phyloP scores from a whole-genome alignment of 2,888 invertebrate genomes.

The Heliconius cydno region DNA sequence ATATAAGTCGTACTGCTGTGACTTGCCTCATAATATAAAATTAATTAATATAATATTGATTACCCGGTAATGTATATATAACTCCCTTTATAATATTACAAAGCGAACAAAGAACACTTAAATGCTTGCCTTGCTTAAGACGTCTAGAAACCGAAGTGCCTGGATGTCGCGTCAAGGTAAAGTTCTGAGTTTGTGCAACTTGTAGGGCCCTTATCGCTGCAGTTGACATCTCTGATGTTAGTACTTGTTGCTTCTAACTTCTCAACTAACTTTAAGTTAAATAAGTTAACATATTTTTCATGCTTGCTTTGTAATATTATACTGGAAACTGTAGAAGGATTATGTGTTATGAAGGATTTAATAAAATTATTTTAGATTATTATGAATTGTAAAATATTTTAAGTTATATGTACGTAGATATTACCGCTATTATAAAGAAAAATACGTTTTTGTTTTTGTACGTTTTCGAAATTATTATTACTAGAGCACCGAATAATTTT shows the following conservation, averaged over 20 bases:
- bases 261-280: conserved; percentile 7
- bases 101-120: conserved; percentile 13
- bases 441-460: too few species aligned
- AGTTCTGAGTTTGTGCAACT: conserved; percentile 24
- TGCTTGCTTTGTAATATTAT: neutral
- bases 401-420: too few species aligned
- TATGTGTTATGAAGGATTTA: neutral
- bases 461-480: too few species aligned
- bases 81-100: neutral
- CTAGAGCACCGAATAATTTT: too few species aligned
- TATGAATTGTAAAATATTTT: too few species aligned
- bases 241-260: conserved; percentile 22
- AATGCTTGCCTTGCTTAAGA: conserved; percentile 8
- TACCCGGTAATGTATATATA: neutral
- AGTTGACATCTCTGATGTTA: conserved; percentile 18
- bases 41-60: neutral
- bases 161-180: conserved; percentile 26
- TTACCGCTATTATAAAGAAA: too few species aligned
- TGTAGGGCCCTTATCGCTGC: conserved; percentile 25
- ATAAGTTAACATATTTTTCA: neutral
- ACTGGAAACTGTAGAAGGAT: neutral
- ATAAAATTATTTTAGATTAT: neutral
- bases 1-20: too few species aligned
- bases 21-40: too few species aligned
- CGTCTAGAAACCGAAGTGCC: conserved; percentile 20